Base-by-base conservation (phyloP, 2,797 vertebrate species). In the Gymnopithys bicolor region DNA sequence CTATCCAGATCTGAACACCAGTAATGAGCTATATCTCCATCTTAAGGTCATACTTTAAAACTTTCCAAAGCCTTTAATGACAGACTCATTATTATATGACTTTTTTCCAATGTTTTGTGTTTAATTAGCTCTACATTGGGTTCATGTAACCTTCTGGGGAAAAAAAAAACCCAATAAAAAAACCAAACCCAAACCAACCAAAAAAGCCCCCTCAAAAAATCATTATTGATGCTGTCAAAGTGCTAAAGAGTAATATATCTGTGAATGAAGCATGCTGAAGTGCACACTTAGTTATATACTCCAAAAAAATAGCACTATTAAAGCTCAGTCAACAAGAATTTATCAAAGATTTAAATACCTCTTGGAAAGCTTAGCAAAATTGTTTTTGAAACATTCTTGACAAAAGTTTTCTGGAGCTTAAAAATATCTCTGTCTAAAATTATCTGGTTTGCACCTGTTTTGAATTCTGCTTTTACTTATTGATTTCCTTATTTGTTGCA, bases 381-480 rank as follows among this genome's bases (percentile, higher is more conserved):
- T 71, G 4, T 5, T 28, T 81, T 88, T 71, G n/a, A 58, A 81
- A 84, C 53, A 25, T 32, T 64, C 55, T 64, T 73, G 43, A 86
- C 14, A 43, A 46, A 89, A 84, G 5, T 46, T 87, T 84, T 79
- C 51, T 46, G 35, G 43, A 43, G 37, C 68, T 74, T 78, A 85
- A 78, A 89, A 41, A 24, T 3, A 2, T 48, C 3, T 56, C 37
- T 28, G 4, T 67, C 30, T 70, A 70, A 77, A 86, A 30, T 13
- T 24, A 8, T 49, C 33, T 55, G 5, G 7, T 49, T 68, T 60
- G 24, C 18, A 64, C 6, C 52, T 64, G 25, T 11, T 93, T 66
- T 67, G 23, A 94, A 85, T 70, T 85, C 39, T 74, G 11, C 41
- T 89, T 91, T 93, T 91, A 84, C 25, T 87, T 89, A 64, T 70